Percentiles rank a stretch among this genome's conserved stretches.
Conservation (phyloP, 2,888 invertebrate genomes). For the Drosophila birchii region DNA sequence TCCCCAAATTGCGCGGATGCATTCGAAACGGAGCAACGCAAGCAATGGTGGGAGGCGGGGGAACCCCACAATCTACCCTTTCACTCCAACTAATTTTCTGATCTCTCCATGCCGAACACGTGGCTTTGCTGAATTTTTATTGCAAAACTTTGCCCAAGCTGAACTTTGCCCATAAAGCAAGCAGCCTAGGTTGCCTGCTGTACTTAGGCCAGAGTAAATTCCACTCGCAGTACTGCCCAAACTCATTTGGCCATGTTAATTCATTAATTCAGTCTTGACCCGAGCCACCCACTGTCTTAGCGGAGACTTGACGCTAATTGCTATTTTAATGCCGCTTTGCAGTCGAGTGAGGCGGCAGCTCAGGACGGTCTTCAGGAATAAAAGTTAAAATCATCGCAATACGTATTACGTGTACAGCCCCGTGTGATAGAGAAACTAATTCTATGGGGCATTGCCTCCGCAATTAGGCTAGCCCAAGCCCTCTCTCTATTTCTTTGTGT, state of each 20-base stretch:
- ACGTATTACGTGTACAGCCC: slow-evolving; percentile 33
- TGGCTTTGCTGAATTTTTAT: slow-evolving; percentile 59
- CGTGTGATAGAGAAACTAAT: slow-evolving; percentile 65
- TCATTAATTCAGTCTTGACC: slow-evolving; percentile 73
- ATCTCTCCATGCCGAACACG: slow-evolving; percentile 66
- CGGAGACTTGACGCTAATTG: slow-evolving; percentile 61
- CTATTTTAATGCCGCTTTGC: slow-evolving; percentile 71
- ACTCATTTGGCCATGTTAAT: slow-evolving; percentile 79
- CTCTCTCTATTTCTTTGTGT: slow-evolving; percentile 3
- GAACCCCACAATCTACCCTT: neutral
- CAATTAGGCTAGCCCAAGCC: slow-evolving; percentile 80
- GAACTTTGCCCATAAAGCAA: slow-evolving; percentile 52
- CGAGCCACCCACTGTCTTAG: slow-evolving; percentile 48
- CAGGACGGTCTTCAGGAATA: slow-evolving; percentile 22
- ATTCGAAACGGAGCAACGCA: slow-evolving; percentile 28
- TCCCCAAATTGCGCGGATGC: slow-evolving; percentile 66
- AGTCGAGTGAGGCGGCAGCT: slow-evolving; percentile 39
- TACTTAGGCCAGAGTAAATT: slow-evolving; percentile 24
- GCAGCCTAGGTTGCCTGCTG: slow-evolving; percentile 18
- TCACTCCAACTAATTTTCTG: slow-evolving; percentile 59
- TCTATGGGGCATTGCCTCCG: slow-evolving; percentile 81
- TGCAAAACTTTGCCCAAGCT: slow-evolving; percentile 61
- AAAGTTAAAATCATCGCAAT: slow-evolving; percentile 55
- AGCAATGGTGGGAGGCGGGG: neutral
- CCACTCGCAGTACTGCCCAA: slow-evolving; percentile 70